Base-by-base conservation (phyloP, 2,113 vertebrate species). In the Hemicordylus capensis region DNA sequence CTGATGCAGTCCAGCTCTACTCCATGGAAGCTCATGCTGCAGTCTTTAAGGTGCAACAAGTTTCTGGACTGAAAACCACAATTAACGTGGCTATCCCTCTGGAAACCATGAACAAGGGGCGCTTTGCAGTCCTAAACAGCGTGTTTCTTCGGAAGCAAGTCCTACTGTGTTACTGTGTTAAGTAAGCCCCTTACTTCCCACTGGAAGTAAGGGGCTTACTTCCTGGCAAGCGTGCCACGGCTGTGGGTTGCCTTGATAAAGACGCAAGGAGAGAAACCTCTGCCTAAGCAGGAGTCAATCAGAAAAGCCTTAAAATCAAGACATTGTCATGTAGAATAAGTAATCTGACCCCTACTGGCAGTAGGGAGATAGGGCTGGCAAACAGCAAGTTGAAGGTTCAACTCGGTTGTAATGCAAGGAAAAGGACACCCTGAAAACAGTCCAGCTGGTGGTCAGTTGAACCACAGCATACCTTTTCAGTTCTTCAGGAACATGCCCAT, bases 271-370 rank as follows among this genome's bases (percentile, higher is more conserved):
- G 17, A 39, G 48, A 58, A 44, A 6, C 51, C 67, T 48, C 19
- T 69, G 69, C 12, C 7, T 48, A 31, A 69, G 42, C n/a, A 56
- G 28, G 4, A 46, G 66, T 39, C 48, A 42, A 44, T 81, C 44
- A 51, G 14, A 19, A 37, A 34, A 48, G 4, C 42, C 67, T 74
- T 9, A 4, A 22, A 39, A 64, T 3, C 17, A 72, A 61, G 66
- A 42, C 44, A 31, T 19, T 75, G 54, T 75, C 17, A 73, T 73
- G 75, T 73, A 0, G 22, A 78, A 10, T 82, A 72, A 64, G 77
- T 83, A 89, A 90, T 42, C 72, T 82, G 85, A 84, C 59, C 87
- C 39, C 88, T 93, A 4, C 86, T 87, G 39, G 19, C 82, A 31
- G 51, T n/a, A 84, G 73, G 4, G 0, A 17, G 6, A 74, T 79